Base-by-base conservation (phyloP, 2,888 invertebrate genomes). In the Geotrupes spiniger region DNA sequence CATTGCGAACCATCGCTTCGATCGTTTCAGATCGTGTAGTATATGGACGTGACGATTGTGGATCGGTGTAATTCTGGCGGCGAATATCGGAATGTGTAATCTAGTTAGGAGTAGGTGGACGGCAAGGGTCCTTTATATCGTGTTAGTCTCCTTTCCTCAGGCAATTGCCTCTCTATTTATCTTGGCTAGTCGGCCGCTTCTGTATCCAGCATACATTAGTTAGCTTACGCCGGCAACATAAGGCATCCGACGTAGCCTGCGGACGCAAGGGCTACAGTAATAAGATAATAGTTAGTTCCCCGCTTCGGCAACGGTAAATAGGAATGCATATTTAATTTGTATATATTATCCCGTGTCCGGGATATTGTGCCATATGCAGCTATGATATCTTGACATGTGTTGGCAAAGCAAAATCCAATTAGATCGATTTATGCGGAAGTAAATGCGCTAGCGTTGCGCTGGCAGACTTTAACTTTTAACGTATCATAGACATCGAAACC, bases 141-240 rank as follows among this genome's bases (percentile, higher is more conserved):
- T 67, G 69, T 69, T 71, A 70, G 66, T 65, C 68, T 67, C 66
- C 61, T 69, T 63, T 64, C 69, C 70, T 52, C 60, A 49, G 70
- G 71, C 69, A 62, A 67, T 65, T 65, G 65, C 66, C 61, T 64
- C 64, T 69, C 69, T 72, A 72, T 72, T 72, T 72, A 71, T 72
- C 72, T 72, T 71, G 61, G 63, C 69, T 66, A 66, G 68, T 65
- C 66, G 63, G 56, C 57, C 58, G 53, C 58, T 60, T 59, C 59
- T 57, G 60, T 61, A 63, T 64, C 62, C 63, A 62, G 65, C 65
- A 68, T 68, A 64, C 63, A 69, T 68, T 67, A 69, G 64, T 65
- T 64, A 63, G 62, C 58, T 60, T 56, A 58, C 60, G 59, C 61
- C 56, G 51, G 62, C 57, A 70, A 67, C 70, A 70, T 70, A 72